Base-by-base conservation (phyloP, 2,888 invertebrate species). In the Torymus auratus region DNA sequence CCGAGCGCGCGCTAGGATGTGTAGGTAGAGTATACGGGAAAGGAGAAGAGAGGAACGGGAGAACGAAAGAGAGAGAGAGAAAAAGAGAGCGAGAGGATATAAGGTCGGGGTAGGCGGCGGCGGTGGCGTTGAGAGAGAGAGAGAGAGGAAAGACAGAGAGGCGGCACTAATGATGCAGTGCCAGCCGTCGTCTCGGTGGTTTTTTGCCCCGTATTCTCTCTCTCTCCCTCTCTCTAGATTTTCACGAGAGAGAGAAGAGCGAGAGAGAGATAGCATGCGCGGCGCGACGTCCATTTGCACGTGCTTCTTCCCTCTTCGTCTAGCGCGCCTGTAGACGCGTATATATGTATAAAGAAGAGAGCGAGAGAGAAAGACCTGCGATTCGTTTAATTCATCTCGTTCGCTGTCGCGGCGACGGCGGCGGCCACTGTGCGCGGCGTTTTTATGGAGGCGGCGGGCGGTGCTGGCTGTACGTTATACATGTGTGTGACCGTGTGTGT, bases 151-250 rank as follows among this genome's bases (percentile, higher is more conserved):
- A 76, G 84, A 83, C 75, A 82, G 83, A 83, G 83, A 84, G 75
- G 61, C 84, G 83, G 84, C 86, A 85, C 88, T 89, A 89, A 89
- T 88, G 89, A 88, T 87, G 86, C 87, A 85, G 84, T 84, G 85
- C 83, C 84, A 80, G 85, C 86, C 85, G 85, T 85, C 86, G 86
- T 86, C 84, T 85, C 84, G 81, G 70, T 78, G 84, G 82, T 83
- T 85, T 86, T 84, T 84, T 82, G 82, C 81, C 81, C 65, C 68
- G 55, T 80, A 17, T 23, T 65, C 68, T 41, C 60, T 23, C 53
- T 0, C 53, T 55, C 60, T 61, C 23, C 20, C 55, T 14, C 23
- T 14, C 64, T 82, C 81, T 82, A 80, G 85, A 86, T 86, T 86
- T 86, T 83, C 83, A 81, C 83, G 80, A 77, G 82, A 62, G 62